Base-by-base conservation (phyloP, 2,797 vertebrate species). In the Gobio occitaniae region DNA sequence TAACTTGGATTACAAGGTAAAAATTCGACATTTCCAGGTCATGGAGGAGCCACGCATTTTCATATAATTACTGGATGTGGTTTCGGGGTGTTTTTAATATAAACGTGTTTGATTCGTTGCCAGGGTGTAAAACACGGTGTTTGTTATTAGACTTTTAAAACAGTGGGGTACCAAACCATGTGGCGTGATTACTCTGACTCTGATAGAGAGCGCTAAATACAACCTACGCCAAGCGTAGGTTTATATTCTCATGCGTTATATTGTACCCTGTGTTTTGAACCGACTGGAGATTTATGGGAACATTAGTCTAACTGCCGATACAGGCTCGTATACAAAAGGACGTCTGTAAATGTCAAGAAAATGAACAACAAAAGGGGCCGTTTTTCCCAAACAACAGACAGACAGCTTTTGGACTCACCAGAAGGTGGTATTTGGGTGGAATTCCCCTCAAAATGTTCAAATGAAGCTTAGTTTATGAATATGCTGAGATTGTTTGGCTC, bases 401-500 rank as follows among this genome's bases (percentile, higher is more conserved):
- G 52, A 56, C 32, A 12, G 36, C 25, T 61, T 78, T 69, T 80
- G 84, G 32, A 52, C 66, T 78, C 19, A 36, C 38, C 65, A 65
- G 38, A 54, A 63, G 36, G 19, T 47, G n/a, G 5, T 50, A 59
- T 56, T 75, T 81, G 78, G 66, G 71, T 84, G 86, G 54, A 84
- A 82, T 81, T 81, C 71, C 71, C 78, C 54, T 44, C 12, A 41
- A 88, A 78, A 87, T 80, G 84, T 89, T 92, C 84, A 91, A 93
- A 93, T 94, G 90, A 93, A 92, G 91, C 88, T 84, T 90, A 92
- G 92, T 94, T 94, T 91, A 91, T 84, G 44, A 88, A 93, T 91
- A 89, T 89, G 87, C 88, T 93, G 92, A 94, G 93, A 92, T 90
- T 94, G 90, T 94, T 94, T 93, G 91, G 89, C 89, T 94, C 90